These are phyloP conservation scores for Enoplosus armatus DNA, from an alignment of 2,797 vertebrate genomes.

Conservation along the genomic window DNA sequence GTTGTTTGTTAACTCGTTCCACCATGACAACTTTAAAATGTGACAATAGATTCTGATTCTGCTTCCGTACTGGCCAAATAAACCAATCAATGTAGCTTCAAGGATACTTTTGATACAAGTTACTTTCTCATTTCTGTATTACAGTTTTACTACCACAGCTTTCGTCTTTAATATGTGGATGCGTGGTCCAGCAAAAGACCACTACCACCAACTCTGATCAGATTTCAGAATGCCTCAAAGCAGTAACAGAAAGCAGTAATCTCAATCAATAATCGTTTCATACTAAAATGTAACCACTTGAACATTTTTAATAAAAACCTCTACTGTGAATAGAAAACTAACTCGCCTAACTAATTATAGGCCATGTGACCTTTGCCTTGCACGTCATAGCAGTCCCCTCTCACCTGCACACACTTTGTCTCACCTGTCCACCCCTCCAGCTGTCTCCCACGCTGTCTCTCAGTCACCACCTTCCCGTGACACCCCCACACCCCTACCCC, in stretches of 20 bases:
- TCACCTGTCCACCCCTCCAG: constrained; percentile 67
- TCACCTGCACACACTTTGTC: constrained; percentile 68
- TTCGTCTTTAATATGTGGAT: background rate
- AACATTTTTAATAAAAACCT: background rate
- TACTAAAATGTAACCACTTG: background rate
- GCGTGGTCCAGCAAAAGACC: background rate
- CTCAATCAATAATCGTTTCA: background rate
- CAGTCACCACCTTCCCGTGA: constrained; percentile 44
- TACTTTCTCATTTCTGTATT: background rate
- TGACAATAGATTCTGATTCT: background rate
- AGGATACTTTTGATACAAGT: background rate
- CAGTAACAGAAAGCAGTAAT: background rate
- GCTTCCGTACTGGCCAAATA: background rate
- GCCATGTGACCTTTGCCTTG: background rate
- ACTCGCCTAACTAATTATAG: background rate
- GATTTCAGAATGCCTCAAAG: background rate
- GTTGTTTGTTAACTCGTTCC: background rate
- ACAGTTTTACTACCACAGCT: background rate
- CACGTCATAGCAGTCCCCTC: constrained; percentile 26
- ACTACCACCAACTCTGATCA: background rate
- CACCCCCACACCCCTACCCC: constrained; percentile 10
- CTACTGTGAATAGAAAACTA: background rate
- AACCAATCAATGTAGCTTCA: too few species aligned
- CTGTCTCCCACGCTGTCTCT: constrained; percentile 69
- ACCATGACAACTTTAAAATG: background rate